Conservation (phyloP, 2,797 vertebrate species). For the Spea hammondii region DNA sequence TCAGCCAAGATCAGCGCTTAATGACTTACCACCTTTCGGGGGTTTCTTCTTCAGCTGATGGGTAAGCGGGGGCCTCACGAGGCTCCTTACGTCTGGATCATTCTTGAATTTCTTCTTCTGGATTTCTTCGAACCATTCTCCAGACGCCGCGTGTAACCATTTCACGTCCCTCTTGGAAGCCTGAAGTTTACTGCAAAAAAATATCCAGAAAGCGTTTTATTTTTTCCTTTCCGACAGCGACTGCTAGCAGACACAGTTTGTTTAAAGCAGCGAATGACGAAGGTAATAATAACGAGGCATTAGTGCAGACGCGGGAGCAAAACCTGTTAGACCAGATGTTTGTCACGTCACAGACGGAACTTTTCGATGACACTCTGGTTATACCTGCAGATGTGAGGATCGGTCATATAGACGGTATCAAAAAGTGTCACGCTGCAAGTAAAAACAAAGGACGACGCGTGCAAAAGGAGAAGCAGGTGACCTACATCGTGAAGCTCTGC, state of each 20-base stretch:
- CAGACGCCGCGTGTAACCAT: slow-evolving; percentile 69
- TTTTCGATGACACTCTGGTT: slow-evolving; percentile 28
- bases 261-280: slow-evolving; percentile 11
- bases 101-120: slow-evolving; percentile 73
- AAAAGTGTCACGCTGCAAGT: neutral
- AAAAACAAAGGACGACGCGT: neutral
- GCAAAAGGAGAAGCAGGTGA: neutral
- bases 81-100: slow-evolving; percentile 65
- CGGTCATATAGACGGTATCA: neutral
- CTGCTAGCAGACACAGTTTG: neutral
- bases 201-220: slow-evolving; percentile 26
- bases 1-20: neutral
- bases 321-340: slow-evolving; percentile 51
- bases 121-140: slow-evolving; percentile 79
- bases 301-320: slow-evolving; percentile 6
- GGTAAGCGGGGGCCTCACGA: slow-evolving; percentile 67
- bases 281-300: slow-evolving; percentile 20
- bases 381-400: slow-evolving; percentile 33
- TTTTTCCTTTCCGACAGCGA: neutral
- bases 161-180: slow-evolving; percentile 65
- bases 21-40: slow-evolving; percentile 67
- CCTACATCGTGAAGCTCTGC: neutral
- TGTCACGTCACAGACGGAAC: slow-evolving; percentile 11
- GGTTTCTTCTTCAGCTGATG: slow-evolving; percentile 62
- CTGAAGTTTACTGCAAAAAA: slow-evolving; percentile 70